These are phyloP conservation scores for Bombus cullumanus DNA, from an alignment of 1,140 invertebrate species.

Conservation along the genomic window DNA sequence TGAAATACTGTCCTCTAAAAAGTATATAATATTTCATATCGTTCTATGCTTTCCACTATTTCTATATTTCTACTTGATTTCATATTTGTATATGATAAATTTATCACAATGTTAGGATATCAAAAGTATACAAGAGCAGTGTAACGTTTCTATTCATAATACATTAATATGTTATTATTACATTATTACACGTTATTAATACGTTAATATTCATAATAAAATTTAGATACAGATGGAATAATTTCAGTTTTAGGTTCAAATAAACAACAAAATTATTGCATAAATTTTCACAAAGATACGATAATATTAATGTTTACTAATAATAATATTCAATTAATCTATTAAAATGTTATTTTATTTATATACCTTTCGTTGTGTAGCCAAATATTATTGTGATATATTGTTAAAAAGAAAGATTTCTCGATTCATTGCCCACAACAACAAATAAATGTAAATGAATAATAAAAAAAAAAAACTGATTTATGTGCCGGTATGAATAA, in stretches of 20 bases:
- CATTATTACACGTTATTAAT: too few species aligned
- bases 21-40: too few species aligned
- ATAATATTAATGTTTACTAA: background rate
- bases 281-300: background rate
- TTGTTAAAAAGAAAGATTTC: background rate
- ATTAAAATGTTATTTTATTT: background rate
- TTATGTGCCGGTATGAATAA: background rate
- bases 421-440: constrained; percentile 7
- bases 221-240: background rate
- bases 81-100: too few species aligned
- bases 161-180: too few species aligned
- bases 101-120: too few species aligned
- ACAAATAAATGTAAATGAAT: background rate
- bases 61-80: too few species aligned
- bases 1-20: too few species aligned
- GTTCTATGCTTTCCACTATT: too few species aligned
- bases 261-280: background rate
- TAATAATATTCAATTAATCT: background rate
- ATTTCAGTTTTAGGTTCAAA: background rate
- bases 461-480: background rate
- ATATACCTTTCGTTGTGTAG: constrained; percentile 18
- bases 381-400: constrained; percentile 10
- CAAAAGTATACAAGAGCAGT: background rate
- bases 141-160: background rate
- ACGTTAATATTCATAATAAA: too few species aligned